These are phyloP conservation scores for Hyaena hyaena DNA, from an alignment of 2,113 vertebrate genomes.

Conservation along the genomic window DNA sequence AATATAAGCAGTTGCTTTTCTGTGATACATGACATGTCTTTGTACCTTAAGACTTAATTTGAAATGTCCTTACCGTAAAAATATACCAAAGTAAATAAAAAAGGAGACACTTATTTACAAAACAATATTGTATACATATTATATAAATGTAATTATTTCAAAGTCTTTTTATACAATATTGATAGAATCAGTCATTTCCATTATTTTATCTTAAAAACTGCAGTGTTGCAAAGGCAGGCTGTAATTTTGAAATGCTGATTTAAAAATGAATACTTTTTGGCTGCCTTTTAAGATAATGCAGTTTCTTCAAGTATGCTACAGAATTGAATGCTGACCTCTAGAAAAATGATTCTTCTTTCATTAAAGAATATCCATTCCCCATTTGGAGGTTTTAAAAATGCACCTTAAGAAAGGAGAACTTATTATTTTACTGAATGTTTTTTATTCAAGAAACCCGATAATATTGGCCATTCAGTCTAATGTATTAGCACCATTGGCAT, in stretches of 20 bases:
- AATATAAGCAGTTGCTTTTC: constrained; percentile 91
- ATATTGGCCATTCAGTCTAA: constrained; percentile 70
- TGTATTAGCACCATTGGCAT: constrained; percentile 86
- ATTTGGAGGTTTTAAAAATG: constrained; percentile 78
- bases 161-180: constrained; percentile 95
- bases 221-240: constrained; percentile 90
- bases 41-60: constrained; percentile 89
- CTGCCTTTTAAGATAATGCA: constrained; percentile 76
- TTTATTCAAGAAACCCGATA: constrained; percentile 24
- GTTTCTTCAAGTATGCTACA: constrained; percentile 66
- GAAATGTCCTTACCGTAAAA: constrained; percentile 87
- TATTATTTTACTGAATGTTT: constrained; percentile 25
- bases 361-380: constrained; percentile 79
- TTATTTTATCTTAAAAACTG: constrained; percentile 95
- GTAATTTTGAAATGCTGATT: constrained; percentile 83
- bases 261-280: constrained; percentile 80
- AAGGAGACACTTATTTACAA: constrained; percentile 94
- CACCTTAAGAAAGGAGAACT: constrained; percentile 80
- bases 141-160: constrained; percentile 95
- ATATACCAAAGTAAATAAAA: constrained; percentile 94
- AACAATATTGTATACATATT: constrained; percentile 95
- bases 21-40: constrained; percentile 87
- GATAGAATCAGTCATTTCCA: constrained; percentile 93
- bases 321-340: constrained; percentile 58
- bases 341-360: constrained; percentile 72